Conservation (phyloP, 1,140 invertebrate species). For the Diachasma alloeum region DNA sequence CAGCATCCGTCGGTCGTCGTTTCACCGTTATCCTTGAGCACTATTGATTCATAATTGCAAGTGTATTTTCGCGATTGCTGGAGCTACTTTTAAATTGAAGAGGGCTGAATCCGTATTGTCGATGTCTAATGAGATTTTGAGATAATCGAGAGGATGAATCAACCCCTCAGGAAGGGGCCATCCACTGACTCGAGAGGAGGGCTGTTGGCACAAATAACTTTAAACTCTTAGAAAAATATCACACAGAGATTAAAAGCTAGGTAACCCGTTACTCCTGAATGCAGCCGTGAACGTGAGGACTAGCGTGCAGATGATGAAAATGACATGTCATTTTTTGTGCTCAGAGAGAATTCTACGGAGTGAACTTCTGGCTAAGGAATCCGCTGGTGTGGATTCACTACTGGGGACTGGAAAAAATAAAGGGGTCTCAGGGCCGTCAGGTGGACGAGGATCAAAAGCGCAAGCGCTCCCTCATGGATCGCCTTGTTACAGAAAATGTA, state of each 20-base stretch:
- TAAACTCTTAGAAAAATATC: not conserved
- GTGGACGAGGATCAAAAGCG: slow-evolving; percentile 32
- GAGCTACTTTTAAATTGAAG: slow-evolving; percentile 2
- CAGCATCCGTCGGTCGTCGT: not conserved
- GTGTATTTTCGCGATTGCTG: not conserved
- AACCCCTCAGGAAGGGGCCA: not conserved
- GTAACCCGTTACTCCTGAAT: too few relatives aligned
- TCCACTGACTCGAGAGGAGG: not conserved
- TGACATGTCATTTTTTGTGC: not conserved
- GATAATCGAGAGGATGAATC: not conserved
- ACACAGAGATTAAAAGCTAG: not conserved
- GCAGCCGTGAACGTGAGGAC: not conserved
- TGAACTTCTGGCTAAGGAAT: slow-evolving; percentile 15
- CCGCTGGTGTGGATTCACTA: slow-evolving; percentile 32
- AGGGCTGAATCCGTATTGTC: too few relatives aligned
- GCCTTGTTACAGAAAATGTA: slow-evolving; percentile 30
- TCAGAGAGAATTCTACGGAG: not conserved
- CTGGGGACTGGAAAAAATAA: slow-evolving; percentile 18
- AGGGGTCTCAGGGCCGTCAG: slow-evolving; percentile 25
- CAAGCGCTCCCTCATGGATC: slow-evolving; percentile 49
- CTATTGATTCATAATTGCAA: not conserved
- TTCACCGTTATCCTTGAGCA: not conserved
- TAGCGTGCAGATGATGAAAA: slow-evolving; percentile 17
- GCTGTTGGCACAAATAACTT: not conserved
- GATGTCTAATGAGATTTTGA: not conserved